Percentiles rank a stretch among this genome's conserved stretches.
Conservation (phyloP, 2,113 vertebrate species). For the Prochilodus magdalenae region DNA sequence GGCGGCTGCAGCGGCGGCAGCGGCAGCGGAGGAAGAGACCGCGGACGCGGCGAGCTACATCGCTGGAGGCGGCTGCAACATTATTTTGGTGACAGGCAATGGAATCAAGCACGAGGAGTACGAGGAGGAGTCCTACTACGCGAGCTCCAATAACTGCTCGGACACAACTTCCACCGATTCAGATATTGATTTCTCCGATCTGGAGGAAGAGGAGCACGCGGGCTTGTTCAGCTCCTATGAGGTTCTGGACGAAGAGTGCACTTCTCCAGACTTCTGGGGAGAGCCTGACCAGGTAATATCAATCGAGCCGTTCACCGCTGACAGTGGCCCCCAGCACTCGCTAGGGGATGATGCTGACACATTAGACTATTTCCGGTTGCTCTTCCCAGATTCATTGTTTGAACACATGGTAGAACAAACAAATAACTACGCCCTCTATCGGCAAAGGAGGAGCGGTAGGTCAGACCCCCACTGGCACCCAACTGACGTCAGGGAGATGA, state of each 20-base stretch:
- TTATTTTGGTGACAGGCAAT: conserved; percentile 81
- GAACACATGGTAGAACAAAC: conserved; percentile 88
- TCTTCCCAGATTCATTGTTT: conserved; percentile 85
- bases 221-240: conserved; percentile 76
- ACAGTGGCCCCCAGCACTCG: conserved; percentile 80
- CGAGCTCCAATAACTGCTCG: conserved; percentile 78
- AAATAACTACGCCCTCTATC: conserved; percentile 86
- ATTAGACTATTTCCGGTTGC: conserved; percentile 85
- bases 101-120: conserved; percentile 79
- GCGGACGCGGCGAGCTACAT: conserved; percentile 76
- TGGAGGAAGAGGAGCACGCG: conserved; percentile 81
- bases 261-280: conserved; percentile 81
- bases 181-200: conserved; percentile 84
- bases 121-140: conserved; percentile 79
- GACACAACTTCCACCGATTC: conserved; percentile 80
- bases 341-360: conserved; percentile 83
- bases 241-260: conserved; percentile 75
- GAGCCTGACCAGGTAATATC: conserved; percentile 82
- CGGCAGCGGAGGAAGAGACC: conserved; percentile 62
- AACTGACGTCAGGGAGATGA: conserved; percentile 81
- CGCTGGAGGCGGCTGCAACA: conserved; percentile 79
- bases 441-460: conserved; percentile 80
- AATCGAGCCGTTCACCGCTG: conserved; percentile 78
- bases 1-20: conserved; percentile 59
- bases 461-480: conserved; percentile 83